Conservation (phyloP, 2,113 vertebrate species). For the Saccopteryx leptura region DNA sequence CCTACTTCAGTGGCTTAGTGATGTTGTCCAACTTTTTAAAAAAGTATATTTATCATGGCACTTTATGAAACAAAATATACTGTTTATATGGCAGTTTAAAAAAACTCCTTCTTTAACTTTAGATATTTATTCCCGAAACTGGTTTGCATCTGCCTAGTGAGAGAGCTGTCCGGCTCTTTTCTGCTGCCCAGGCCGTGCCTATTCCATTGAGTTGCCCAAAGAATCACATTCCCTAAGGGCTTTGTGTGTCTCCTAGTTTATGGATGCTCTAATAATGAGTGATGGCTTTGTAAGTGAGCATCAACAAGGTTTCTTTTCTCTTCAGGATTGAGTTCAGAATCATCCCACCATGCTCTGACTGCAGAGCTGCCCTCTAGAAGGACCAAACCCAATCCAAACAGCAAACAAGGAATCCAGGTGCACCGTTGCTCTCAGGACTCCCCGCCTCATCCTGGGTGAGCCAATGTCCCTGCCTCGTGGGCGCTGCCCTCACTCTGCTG, state of each 20-base stretch:
- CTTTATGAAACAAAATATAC: conserved; percentile 48
- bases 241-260: conserved; percentile 44
- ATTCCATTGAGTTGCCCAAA: background rate
- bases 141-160: background rate
- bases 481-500: too few species aligned
- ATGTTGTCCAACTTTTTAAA: background rate
- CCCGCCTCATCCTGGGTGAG: background rate
- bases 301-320: background rate
- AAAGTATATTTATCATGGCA: background rate
- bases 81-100: background rate
- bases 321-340: background rate
- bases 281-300: background rate
- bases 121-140: background rate
- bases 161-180: background rate
- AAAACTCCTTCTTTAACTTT: background rate
- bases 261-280: background rate
- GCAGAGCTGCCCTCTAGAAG: background rate
- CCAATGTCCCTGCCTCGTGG: background rate
- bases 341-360: background rate
- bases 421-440: background rate
- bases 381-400: background rate
- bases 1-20: conserved; percentile 62
- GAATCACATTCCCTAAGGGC: background rate
- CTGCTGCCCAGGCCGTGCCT: background rate
- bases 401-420: background rate